Evolutionary conservation across 2,888 invertebrate genomes (phyloP), one percentile per base, ranked within the genome.

Genomic region (Venusia cambrica): DNA sequence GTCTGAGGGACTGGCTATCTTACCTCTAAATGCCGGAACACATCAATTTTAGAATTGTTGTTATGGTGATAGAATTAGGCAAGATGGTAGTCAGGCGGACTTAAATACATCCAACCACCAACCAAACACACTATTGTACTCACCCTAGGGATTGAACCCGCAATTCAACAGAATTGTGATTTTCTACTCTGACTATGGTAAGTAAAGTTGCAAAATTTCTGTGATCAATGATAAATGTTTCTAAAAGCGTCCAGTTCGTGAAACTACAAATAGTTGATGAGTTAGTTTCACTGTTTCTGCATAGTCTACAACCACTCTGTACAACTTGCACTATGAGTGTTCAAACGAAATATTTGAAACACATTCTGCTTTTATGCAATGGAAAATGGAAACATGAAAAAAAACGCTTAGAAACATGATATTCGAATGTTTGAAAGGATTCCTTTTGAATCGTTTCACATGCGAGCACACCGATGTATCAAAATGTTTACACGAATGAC

Each of bases 231-330:
- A 25, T 5, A 3, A 18, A 7, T 10, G 17, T 16, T 34, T 21
- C 28, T 4, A 10, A 28, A 22, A 28, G 12, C 20, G 15, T 4
- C 16, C 17, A 12, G 19, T 11, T 12, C 6, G 68, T 64, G 61
- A 61, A 72, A 74, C 66, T 70, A 61, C 63, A 67, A 71, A 68
- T 69, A 71, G 67, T 71, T 69, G 59, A 54, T 51, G 51, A 68
- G 61, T 67, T 64, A 52, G 60, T 62, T 63, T 53, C 53, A 48
- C n/a, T 40, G 15, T 26, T 50, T 55, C 57, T 57, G 45, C 59
- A 54, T 58, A 59, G 57, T 58, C 54, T 29, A n/a, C n/a, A 14
- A 34, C 24, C 40, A 27, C 28, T 41, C 50, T 18, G 14, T 34
- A 27, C 21, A n/a, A 34, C 22, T 16, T 11, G 39, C 37, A 47